Conservation (phyloP, 2,888 invertebrate species). For the Tenthredo amoena region DNA sequence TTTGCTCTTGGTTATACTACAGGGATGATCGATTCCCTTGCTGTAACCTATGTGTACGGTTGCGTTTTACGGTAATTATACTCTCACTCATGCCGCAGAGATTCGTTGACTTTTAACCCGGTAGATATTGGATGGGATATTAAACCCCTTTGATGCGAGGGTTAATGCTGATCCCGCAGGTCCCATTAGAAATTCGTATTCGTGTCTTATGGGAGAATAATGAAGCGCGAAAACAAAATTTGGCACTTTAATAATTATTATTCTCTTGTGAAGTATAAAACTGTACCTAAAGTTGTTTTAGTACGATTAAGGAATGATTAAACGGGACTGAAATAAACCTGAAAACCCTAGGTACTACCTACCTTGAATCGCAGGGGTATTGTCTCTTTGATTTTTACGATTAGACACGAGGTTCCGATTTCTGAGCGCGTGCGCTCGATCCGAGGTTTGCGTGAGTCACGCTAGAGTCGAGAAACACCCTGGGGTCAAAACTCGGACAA, state of each 20-base stretch:
- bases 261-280: not conserved
- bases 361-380: constrained; percentile 1
- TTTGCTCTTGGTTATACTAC: not conserved
- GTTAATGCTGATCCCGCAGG: not conserved
- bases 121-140: not conserved
- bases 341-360: not conserved
- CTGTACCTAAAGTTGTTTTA: not conserved
- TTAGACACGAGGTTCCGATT: constrained; percentile 37
- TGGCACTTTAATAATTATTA: not conserved
- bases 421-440: constrained; percentile 26
- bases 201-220: not conserved
- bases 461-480: constrained; percentile 17
- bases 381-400: constrained; percentile 42
- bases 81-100: not conserved
- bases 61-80: not conserved
- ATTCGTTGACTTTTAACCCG: not conserved
- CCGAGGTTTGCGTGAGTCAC: constrained; percentile 46
- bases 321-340: not conserved
- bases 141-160: not conserved
- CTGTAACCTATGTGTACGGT: not conserved
- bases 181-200: not conserved
- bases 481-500: constrained; percentile 50
- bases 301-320: not conserved
- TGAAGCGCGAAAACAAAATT: not conserved
- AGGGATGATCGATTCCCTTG: not conserved